These are phyloP conservation scores for Carduelis carduelis DNA, from an alignment of 2,797 vertebrate species.

Conservation along the genomic window DNA sequence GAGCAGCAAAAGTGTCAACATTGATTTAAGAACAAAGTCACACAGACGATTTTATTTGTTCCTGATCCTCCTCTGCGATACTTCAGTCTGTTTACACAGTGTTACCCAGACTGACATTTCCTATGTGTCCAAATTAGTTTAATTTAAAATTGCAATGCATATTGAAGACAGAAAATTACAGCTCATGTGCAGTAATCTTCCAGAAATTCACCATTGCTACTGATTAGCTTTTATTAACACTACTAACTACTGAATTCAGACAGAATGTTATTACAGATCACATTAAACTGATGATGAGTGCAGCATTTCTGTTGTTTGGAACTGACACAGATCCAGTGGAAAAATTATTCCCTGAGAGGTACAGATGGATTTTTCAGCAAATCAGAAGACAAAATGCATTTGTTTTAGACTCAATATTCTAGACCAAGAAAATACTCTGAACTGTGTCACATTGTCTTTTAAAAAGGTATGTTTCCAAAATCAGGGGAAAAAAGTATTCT, in stretches of 20 bases:
- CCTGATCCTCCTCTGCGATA: constrained; percentile 47
- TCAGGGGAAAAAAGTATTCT: constrained; percentile 65
- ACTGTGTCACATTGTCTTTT: constrained; percentile 68
- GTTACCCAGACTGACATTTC: constrained; percentile 58
- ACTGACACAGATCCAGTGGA: constrained; percentile 56
- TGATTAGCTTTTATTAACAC: constrained; percentile 70
- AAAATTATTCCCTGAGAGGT: constrained; percentile 34
- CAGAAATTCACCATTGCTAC: constrained; percentile 61
- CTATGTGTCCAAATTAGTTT: constrained; percentile 62
- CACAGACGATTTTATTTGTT: constrained; percentile 44
- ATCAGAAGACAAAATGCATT: constrained; percentile 42
- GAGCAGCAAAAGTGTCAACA: constrained; percentile 59
- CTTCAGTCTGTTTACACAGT: constrained; percentile 50
- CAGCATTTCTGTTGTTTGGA: constrained; percentile 56
- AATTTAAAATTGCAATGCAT: constrained; percentile 66
- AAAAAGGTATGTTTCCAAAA: constrained; percentile 74
- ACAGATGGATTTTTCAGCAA: constrained; percentile 51
- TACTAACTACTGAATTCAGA: constrained; percentile 51
- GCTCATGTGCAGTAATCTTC: constrained; percentile 27
- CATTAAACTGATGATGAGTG: constrained; percentile 26
- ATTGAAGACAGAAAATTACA: constrained; percentile 66
- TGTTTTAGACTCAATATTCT: constrained; percentile 69
- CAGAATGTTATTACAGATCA: constrained; percentile 64
- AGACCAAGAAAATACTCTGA: constrained; percentile 68
- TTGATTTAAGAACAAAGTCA: constrained; percentile 60